Conservation (phyloP, 2,797 vertebrate species). For the Lepidocolaptes lacrymiger region DNA sequence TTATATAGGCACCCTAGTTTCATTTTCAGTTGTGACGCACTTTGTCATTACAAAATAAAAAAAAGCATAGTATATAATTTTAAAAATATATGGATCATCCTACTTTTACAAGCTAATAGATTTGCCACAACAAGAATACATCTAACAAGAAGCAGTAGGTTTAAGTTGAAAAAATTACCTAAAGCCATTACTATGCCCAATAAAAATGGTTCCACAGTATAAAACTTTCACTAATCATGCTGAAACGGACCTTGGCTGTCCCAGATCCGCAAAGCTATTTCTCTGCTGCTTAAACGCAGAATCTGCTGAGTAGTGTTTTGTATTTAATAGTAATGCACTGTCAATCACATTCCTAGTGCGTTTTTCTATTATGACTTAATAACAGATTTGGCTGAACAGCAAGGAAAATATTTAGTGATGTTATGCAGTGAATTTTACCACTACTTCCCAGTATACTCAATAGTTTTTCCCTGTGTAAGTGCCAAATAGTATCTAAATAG, state of each 20-base stretch:
- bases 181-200: neutral
- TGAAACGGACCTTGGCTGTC: neutral
- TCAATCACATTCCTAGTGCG: neutral
- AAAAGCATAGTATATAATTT: neutral
- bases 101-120: neutral
- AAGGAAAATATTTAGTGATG: constrained; percentile 47
- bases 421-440: constrained; percentile 23
- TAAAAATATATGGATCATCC: neutral
- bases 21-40: neutral
- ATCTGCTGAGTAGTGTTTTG: constrained; percentile 38
- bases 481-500: constrained; percentile 3
- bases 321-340: neutral
- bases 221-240: neutral
- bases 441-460: neutral
- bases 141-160: neutral
- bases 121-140: neutral
- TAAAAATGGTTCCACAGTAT: neutral
- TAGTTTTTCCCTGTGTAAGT: constrained; percentile 21
- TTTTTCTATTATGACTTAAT: constrained; percentile 45
- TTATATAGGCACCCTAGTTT: neutral
- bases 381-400: constrained; percentile 41
- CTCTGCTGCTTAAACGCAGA: neutral
- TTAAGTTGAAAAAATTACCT: neutral
- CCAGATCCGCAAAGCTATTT: neutral
- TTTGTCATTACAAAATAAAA: neutral